Base-by-base conservation (phyloP, 1,140 invertebrate species). In the Neoseiulus cucumeris region DNA sequence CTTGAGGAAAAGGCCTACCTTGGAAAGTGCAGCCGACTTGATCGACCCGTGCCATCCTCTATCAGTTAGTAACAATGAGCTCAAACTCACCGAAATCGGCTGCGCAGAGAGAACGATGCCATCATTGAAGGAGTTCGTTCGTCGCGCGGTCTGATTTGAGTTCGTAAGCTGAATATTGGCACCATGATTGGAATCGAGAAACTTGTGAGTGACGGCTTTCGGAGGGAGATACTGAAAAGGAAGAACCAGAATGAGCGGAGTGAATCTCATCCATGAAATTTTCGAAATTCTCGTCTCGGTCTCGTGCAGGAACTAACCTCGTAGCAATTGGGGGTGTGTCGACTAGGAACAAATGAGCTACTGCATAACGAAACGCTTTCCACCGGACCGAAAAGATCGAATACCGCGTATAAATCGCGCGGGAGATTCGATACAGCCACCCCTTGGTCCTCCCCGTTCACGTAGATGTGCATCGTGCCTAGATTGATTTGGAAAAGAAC, bases 401-500 rank as follows among this genome's bases (percentile, higher is more conserved):
- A 44, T 42, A 51, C 44, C 33, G 42, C 59, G 42, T 29, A 51
- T n/a, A 59, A 71, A 72, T 84, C 83, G 74, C 84, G 85, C 22
- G 85, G 84, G 67, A 88, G 78, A 72, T 85, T 83, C n/a, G 79
- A 78, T 22, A 85, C 85, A 25, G 85, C 84, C n/a, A 85, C 79
- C n/a, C 86, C 85, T 73, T 89, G 81, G 71, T 91, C 87, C 75
- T 87, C 85, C 0, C 86, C 85, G 75, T 92, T 90, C 0, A 91
- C 77, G 66, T 81, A 80, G 28, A 83, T 71, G 68, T 78, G 79
- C 68, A 83, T 74, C 2, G 51, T 59, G 25, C 51, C 51, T 59
- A 25, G 25, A 17, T n/a, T n/a, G n/a, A n/a, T n/a, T n/a, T n/a
- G 51, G 22, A 25, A 59, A 25, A 20, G 45, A 44, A 44, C 42